Conservation (phyloP, 2,888 invertebrate species). For the Spilarctia lutea region DNA sequence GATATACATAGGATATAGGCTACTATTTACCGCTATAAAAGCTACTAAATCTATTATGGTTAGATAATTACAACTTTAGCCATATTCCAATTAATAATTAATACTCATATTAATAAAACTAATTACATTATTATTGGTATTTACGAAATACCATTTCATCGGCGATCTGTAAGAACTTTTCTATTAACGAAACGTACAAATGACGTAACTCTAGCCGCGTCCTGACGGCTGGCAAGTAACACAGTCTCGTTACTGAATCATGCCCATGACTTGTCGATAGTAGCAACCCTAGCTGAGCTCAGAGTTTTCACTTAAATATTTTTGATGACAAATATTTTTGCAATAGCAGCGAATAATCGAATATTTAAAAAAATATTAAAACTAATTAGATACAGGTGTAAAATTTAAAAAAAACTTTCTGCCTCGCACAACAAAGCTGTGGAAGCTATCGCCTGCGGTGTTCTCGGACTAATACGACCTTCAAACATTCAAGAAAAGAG, state of each 20-base stretch:
- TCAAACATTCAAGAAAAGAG: too few species aligned
- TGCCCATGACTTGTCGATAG: conserved; percentile 53
- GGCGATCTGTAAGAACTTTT: conserved; percentile 42
- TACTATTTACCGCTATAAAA: too few species aligned
- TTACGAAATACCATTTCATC: too few species aligned
- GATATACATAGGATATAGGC: too few species aligned
- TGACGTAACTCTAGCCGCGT: conserved; percentile 30
- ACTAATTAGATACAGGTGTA: not conserved
- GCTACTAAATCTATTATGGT: not conserved
- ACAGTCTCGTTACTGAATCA: conserved; percentile 52
- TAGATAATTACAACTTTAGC: conserved; percentile 4
- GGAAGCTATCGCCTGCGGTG: too few species aligned
- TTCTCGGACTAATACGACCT: too few species aligned
- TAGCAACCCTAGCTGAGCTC: conserved; percentile 10
- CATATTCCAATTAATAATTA: conserved; percentile 15
- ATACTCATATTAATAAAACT: conserved; percentile 33
- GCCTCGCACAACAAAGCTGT: too few species aligned
- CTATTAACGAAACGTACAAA: conserved; percentile 39
- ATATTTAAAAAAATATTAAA: not conserved
- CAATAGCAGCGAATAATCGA: not conserved
- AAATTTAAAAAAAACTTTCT: too few species aligned
- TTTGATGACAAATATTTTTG: not conserved
- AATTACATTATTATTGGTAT: conserved; percentile 42
- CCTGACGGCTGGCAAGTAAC: conserved; percentile 29
- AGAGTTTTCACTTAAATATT: conserved; percentile 23